Evolutionary conservation across 2,888 invertebrate genomes (phyloP).

Genomic region (Plebejus argus): DNA sequence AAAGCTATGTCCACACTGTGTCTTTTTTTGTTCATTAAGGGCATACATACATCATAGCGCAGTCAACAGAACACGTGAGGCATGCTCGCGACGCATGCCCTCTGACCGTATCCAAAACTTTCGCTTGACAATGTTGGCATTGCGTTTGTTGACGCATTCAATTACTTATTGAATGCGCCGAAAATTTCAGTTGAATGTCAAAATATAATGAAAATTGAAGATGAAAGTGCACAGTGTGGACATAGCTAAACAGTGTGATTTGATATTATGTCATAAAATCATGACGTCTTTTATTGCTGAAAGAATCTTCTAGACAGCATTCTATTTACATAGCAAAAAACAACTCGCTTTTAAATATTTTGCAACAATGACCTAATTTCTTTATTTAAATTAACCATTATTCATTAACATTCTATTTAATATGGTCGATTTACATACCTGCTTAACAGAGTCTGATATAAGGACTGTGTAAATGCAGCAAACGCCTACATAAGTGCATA

Average conservation of each 20-base stretch:
- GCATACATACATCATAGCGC: too few relatives aligned
- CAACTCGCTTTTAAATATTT: background rate
- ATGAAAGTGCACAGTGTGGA: too few relatives aligned
- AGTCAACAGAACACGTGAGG: too few relatives aligned
- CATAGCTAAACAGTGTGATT: background rate
- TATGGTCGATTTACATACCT: slow-evolving; percentile 66
- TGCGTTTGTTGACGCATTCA: too few relatives aligned
- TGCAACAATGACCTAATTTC: slow-evolving; percentile 13
- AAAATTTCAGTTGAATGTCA: too few relatives aligned
- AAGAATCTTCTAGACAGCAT: background rate
- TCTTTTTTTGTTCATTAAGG: too few relatives aligned
- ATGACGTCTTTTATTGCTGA: background rate
- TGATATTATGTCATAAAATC: background rate
- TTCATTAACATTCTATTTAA: slow-evolving; percentile 22
- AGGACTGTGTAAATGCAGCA: slow-evolving; percentile 89
- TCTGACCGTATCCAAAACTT: too few relatives aligned
- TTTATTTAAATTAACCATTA: background rate
- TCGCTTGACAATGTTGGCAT: too few relatives aligned
- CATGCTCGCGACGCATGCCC: too few relatives aligned
- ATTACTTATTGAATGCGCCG: too few relatives aligned
- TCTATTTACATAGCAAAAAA: background rate
- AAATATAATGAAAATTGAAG: too few relatives aligned
- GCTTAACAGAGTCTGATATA: slow-evolving; percentile 84
- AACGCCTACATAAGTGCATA: slow-evolving; percentile 85
- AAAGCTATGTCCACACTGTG: too few relatives aligned